phyloP scores from a whole-genome alignment of 1,140 invertebrate species.

The Tachypleus tridentatus region DNA sequence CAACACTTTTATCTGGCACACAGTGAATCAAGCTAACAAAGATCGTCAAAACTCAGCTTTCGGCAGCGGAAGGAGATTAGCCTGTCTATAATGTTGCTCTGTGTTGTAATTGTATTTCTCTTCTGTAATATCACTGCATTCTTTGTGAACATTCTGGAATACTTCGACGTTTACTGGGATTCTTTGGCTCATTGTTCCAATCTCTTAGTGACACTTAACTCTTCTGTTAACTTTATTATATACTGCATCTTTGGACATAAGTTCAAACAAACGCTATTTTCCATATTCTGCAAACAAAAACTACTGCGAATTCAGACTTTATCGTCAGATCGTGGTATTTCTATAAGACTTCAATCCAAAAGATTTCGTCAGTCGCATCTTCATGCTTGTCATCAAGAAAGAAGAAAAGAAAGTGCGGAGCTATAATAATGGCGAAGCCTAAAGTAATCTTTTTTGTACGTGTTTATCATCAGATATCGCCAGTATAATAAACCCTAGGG shows the following conservation, averaged over 20 bases:
- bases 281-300: conserved; percentile 10
- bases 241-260: conserved; percentile 96
- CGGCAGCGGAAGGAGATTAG: conserved; percentile 72
- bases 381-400: too few species aligned
- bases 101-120: conserved; percentile 87
- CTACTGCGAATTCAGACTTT: too few species aligned
- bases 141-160: conserved; percentile 75
- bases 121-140: conserved; percentile 78
- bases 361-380: too few species aligned
- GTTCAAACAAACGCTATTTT: conserved; percentile 41
- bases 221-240: conserved; percentile 92
- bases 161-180: conserved; percentile 28
- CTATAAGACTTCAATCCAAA: too few species aligned
- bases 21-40: conserved; percentile 53
- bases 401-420: too few species aligned
- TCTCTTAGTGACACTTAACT: conserved; percentile 90
- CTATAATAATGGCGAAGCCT: too few species aligned
- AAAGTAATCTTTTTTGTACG: too few species aligned
- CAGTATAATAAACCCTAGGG: too few species aligned
- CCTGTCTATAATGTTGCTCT: conserved; percentile 82
- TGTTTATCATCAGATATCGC: too few species aligned
- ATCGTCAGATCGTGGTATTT: too few species aligned
- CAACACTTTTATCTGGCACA: conserved; percentile 71
- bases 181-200: conserved; percentile 40
- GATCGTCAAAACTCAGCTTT: conserved; percentile 63